These are phyloP conservation scores for Coregonus clupeaformis DNA, from an alignment of 2,113 vertebrate species.

Conservation along the genomic window DNA sequence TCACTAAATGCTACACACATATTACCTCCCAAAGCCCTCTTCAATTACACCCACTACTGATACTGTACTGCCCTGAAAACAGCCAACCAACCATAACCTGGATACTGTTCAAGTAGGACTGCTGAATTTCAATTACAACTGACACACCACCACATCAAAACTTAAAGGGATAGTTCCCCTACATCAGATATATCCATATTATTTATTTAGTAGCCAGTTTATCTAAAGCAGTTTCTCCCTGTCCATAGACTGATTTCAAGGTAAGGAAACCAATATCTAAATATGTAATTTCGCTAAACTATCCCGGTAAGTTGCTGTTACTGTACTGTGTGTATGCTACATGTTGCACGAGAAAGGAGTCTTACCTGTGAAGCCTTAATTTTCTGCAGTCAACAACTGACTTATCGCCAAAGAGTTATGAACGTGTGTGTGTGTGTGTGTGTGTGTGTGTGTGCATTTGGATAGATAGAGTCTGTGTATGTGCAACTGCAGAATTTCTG, in stretches of 20 bases:
- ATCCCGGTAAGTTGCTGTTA: not conserved
- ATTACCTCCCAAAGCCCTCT: not conserved
- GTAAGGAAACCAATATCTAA: no score
- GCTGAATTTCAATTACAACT: not conserved
- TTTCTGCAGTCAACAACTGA: not conserved
- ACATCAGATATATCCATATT: not conserved
- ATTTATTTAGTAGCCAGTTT: no score
- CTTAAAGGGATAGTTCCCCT: not conserved
- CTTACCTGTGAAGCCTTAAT: not conserved
- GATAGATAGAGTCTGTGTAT: not conserved
- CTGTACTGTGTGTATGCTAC: not conserved
- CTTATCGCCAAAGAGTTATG: not conserved
- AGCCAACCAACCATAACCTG: not conserved
- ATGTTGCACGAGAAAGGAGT: not conserved
- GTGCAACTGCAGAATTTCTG: not conserved
- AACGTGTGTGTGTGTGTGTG: not conserved
- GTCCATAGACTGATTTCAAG: no score
- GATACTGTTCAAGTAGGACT: not conserved
- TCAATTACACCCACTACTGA: not conserved
- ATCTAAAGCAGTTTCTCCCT: no score
- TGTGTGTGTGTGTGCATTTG: not conserved
- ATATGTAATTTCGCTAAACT: no score
- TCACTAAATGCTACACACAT: not conserved
- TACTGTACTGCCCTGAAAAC: not conserved
- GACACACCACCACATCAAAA: not conserved